phyloP scores from a whole-genome alignment of 2,888 invertebrate genomes.

The Parascotia fuliginaria region DNA sequence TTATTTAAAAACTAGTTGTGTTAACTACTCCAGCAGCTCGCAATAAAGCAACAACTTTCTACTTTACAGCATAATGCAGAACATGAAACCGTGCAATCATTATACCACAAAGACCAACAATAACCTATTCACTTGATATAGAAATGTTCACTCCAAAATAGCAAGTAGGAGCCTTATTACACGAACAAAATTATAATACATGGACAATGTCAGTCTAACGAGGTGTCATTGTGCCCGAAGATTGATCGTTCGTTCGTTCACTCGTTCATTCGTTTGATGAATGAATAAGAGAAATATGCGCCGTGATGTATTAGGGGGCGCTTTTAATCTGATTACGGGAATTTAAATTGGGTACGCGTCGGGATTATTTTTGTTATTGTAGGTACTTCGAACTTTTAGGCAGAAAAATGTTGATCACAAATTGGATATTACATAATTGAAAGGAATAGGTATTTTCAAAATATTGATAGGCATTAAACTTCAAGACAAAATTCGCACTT shows the following conservation, averaged over 20 bases:
- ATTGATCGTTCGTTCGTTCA: constrained; percentile 46
- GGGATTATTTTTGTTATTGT: constrained; percentile 5
- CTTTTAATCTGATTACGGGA: constrained; percentile 36
- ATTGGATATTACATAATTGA: no score
- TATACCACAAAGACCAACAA: constrained; percentile 4
- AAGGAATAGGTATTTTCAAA: no score
- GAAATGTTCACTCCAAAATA: constrained; percentile 18
- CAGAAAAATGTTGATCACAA: no score
- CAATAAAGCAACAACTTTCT: background rate
- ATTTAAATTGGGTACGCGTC: constrained; percentile 29
- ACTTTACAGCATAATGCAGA: background rate
- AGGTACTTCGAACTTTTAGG: no score
- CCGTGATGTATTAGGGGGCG: constrained; percentile 37
- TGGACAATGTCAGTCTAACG: constrained; percentile 42
- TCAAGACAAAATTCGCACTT: no score
- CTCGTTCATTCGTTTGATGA: constrained; percentile 40
- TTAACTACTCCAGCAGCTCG: background rate
- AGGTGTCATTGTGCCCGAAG: constrained; percentile 50
- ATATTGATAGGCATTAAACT: no score
- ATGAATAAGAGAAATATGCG: constrained; percentile 41
- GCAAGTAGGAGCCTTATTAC: constrained; percentile 11
- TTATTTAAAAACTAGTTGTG: no score
- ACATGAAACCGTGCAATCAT: background rate
- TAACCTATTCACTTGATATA: constrained; percentile 5
- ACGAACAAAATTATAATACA: constrained; percentile 30